phyloP scores from a whole-genome alignment of 1,140 invertebrate genomes.

The Cydia pomonella region DNA sequence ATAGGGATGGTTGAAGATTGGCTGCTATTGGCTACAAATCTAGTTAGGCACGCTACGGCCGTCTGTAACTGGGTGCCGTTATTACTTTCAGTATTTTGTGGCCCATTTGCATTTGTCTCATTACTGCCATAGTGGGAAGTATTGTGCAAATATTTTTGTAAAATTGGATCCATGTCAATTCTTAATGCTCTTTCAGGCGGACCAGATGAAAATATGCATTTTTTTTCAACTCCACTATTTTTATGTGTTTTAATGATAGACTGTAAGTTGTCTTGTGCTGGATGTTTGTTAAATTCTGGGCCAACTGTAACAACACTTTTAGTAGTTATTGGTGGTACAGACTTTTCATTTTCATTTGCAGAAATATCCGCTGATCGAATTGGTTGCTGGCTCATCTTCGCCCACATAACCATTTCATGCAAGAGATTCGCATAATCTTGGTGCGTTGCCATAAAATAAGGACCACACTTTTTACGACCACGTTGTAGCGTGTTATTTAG shows the following conservation, averaged over 20 bases:
- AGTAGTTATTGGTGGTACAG: background rate
- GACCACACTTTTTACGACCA: background rate
- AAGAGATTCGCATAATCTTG: conserved; percentile 4
- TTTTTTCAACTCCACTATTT: background rate
- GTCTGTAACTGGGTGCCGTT: background rate
- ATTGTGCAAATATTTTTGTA: background rate
- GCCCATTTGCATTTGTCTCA: background rate
- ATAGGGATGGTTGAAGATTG: background rate
- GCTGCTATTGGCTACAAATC: background rate
- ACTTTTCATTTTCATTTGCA: background rate
- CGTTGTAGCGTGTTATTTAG: background rate
- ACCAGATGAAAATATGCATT: conserved; percentile 8
- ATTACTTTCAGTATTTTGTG: background rate
- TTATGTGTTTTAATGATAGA: background rate
- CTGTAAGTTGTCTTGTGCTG: background rate
- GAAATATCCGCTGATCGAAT: background rate
- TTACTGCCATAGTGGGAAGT: background rate
- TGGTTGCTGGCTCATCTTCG: background rate
- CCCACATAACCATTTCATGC: background rate
- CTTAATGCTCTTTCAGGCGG: background rate
- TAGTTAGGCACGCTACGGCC: background rate
- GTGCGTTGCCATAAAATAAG: background rate
- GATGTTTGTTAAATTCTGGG: background rate
- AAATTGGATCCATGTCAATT: background rate
- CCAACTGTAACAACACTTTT: background rate